These are phyloP conservation scores for Lonchura striata DNA, from an alignment of 2,113 vertebrate genomes.

Conservation along the genomic window DNA sequence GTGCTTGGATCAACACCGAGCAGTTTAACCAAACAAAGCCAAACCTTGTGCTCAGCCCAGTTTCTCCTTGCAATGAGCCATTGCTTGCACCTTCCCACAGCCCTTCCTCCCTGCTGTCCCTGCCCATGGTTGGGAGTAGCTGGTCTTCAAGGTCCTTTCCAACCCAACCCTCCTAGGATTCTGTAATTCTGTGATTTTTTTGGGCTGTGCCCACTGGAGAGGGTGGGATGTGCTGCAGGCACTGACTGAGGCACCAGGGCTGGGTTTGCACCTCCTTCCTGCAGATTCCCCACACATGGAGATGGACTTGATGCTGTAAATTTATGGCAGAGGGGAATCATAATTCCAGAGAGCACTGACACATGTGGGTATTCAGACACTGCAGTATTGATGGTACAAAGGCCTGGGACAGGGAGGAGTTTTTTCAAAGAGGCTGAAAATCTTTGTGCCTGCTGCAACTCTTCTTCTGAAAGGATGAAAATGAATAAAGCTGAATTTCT, in stretches of 20 bases:
- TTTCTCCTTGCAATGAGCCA: not conserved
- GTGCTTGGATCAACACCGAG: not conserved
- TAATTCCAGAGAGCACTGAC: not conserved
- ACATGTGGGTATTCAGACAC: rapidly evolving
- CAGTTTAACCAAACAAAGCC: constrained; percentile 4
- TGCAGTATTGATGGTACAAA: not conserved
- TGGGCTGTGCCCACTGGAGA: not conserved
- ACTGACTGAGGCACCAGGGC: not conserved
- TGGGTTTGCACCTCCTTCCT: not conserved
- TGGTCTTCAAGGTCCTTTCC: not conserved
- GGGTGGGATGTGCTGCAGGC: not conserved
- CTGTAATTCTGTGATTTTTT: not conserved
- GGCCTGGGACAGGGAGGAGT: not conserved
- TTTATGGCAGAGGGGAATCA: not conserved
- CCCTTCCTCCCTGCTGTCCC: not conserved
- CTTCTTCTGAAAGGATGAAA: not conserved
- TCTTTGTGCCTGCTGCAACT: not conserved
- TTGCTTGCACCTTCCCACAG: not conserved
- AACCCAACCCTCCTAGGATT: not conserved
- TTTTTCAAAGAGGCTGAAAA: not conserved
- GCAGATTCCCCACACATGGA: not conserved
- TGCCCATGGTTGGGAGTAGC: not conserved
- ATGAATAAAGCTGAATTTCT: not conserved
- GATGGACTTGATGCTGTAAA: not conserved
- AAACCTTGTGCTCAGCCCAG: not conserved